These are phyloP conservation scores for Cantharis flavilabris DNA, from an alignment of 2,888 invertebrate genomes.

Conservation along the genomic window DNA sequence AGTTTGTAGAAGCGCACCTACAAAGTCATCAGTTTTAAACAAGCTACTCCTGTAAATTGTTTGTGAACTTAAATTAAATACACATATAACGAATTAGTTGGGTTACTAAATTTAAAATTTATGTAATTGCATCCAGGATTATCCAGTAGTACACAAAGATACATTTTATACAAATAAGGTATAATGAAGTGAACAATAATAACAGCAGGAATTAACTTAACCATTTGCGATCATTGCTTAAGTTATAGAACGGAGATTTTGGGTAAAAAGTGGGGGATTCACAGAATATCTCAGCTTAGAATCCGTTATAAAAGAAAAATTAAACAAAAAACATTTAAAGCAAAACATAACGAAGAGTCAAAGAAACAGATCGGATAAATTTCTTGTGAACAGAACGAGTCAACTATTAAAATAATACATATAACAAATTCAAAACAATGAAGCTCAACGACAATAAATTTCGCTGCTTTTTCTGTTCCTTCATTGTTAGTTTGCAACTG, in stretches of 20 bases:
- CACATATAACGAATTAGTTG: background rate
- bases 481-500: background rate
- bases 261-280: background rate
- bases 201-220: too few species aligned
- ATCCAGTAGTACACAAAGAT: background rate
- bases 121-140: too few species aligned
- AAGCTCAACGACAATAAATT: background rate
- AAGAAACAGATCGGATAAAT: background rate
- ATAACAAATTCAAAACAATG: background rate
- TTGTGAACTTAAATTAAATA: background rate
- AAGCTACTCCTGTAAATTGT: slow-evolving; percentile 6
- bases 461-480: background rate
- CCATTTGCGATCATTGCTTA: too few species aligned
- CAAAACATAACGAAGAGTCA: background rate
- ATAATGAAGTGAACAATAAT: background rate
- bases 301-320: too few species aligned
- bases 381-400: background rate
- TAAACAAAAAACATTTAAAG: background rate
- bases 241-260: too few species aligned
- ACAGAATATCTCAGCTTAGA: background rate
- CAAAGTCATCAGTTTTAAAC: slow-evolving; percentile 3
- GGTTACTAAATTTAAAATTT: background rate
- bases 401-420: background rate
- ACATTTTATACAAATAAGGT: background rate
- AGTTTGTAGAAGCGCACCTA: slow-evolving; percentile 4